A percentile compares a stretch with the other conserved stretches of the same genome.
Evolutionary conservation across 2,888 invertebrate genomes (phyloP).

Genomic region (Sarcophaga variegata): DNA sequence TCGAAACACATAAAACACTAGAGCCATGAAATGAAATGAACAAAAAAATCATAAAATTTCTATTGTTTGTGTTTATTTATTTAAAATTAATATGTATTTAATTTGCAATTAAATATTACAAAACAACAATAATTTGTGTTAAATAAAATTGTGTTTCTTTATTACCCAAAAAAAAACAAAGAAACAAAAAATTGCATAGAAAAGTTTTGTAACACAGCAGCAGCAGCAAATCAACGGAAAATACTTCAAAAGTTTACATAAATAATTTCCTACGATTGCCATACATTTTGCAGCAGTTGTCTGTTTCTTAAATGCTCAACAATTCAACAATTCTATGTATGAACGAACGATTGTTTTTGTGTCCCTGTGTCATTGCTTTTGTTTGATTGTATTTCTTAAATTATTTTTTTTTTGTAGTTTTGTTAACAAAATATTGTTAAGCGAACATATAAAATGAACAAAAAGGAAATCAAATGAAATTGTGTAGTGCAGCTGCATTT

Average conservation of each 20-base stretch:
- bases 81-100: constrained; percentile 13
- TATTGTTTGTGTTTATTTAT: constrained; percentile 29
- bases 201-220: not conserved
- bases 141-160: not conserved
- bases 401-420: not conserved
- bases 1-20: constrained; percentile 1
- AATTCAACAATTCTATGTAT: too few relatives aligned
- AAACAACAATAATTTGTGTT: not conserved
- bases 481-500: constrained; percentile 63
- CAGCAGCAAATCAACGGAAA: not conserved
- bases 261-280: not conserved
- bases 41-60: not conserved
- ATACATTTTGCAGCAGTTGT: too few relatives aligned
- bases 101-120: constrained; percentile 54
- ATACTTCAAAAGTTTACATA: not conserved
- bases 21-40: not conserved
- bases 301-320: too few relatives aligned
- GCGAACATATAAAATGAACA: not conserved
- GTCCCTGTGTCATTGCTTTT: not conserved
- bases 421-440: not conserved
- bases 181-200: not conserved
- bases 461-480: constrained; percentile 34
- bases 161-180: not conserved
- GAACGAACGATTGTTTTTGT: not conserved
- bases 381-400: not conserved